Percentiles rank a stretch among this genome's conserved stretches.
phyloP scores from a whole-genome alignment of 1,140 invertebrate species.

The Sinonovacula constricta region DNA sequence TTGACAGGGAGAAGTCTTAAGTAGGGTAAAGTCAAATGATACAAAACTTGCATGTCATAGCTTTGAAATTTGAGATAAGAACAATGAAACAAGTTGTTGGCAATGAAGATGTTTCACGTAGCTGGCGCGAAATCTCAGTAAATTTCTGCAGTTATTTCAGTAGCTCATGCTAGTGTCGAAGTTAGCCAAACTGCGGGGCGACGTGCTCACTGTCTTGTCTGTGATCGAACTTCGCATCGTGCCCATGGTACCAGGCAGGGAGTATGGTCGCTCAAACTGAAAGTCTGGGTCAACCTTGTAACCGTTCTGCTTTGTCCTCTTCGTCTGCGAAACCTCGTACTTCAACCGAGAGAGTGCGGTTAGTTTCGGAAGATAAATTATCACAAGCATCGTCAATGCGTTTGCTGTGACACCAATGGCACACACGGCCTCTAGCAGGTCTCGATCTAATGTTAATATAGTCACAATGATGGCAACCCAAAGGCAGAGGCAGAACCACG shows the following conservation, averaged over 20 bases:
- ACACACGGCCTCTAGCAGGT: constrained; percentile 81
- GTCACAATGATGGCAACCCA: constrained; percentile 81
- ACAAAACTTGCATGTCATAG: no score
- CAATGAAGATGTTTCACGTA: no score
- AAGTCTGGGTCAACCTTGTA: constrained; percentile 72
- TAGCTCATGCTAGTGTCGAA: constrained; percentile 71
- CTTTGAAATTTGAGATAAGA: no score
- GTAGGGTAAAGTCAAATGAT: no score
- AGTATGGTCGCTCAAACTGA: constrained; percentile 72
- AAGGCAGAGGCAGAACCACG: constrained; percentile 77
- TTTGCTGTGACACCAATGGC: constrained; percentile 81
- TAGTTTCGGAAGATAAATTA: constrained; percentile 82
- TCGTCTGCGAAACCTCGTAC: constrained; percentile 64
- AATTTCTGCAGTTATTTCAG: no score
- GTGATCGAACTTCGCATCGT: constrained; percentile 63
- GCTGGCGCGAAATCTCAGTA: no score
- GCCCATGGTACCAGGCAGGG: constrained; percentile 64
- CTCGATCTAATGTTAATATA: constrained; percentile 78
- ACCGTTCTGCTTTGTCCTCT: constrained; percentile 57
- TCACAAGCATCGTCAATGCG: constrained; percentile 80
- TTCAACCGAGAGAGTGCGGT: constrained; percentile 80
- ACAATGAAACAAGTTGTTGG: no score
- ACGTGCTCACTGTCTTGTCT: constrained; percentile 52
- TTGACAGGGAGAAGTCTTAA: no score
- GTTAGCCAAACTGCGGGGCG: constrained; percentile 64